A percentile compares a stretch with the other conserved stretches of the same genome.
Conservation (phyloP, 2,797 vertebrate genomes). For the Sebastes diploproa region DNA sequence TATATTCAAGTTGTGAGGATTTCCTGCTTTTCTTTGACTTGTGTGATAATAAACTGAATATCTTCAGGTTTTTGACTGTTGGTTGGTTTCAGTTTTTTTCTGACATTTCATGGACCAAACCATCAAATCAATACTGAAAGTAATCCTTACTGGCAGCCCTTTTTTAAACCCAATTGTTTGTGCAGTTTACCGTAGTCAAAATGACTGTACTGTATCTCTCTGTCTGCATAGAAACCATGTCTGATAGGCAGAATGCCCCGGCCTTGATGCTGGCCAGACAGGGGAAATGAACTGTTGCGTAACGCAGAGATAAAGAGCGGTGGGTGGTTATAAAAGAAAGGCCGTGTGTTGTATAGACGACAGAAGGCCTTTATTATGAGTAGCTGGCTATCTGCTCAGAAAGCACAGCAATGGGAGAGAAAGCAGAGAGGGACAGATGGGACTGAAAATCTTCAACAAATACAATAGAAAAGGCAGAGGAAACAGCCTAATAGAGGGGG, state of each 20-base stretch:
- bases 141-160: neutral
- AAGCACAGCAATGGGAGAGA: neutral
- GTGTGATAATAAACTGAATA: neutral
- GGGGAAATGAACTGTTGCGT: constrained; percentile 15
- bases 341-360: neutral
- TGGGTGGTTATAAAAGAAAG: constrained; percentile 12
- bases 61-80: neutral
- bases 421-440: neutral
- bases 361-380: constrained; percentile 5
- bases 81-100: neutral
- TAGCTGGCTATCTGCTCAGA: constrained; percentile 21
- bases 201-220: neutral
- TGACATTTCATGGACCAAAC: neutral
- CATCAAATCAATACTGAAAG: neutral
- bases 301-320: constrained; percentile 24
- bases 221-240: neutral
- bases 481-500: neutral
- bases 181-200: neutral
- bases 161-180: neutral
- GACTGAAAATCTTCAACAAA: neutral
- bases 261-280: neutral
- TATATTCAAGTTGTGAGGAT: neutral
- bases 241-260: neutral
- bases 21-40: neutral
- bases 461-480: constrained; percentile 4